Evolutionary conservation across 1,140 invertebrate species (phyloP).

Genomic region (Platyscapa corneri): DNA sequence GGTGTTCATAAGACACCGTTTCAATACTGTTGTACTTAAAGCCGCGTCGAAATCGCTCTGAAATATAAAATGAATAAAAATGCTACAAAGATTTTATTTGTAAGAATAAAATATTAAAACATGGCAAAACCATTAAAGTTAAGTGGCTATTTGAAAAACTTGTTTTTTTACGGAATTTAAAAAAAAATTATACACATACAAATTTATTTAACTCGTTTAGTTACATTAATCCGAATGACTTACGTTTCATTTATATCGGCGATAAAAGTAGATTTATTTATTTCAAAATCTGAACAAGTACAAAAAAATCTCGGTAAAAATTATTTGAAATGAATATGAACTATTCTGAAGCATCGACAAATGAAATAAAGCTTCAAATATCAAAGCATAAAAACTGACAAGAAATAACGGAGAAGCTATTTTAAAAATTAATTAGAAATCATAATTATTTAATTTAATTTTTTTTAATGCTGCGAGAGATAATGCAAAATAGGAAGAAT

Average conservation of each 20-base stretch:
- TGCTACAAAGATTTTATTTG: not conserved
- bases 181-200: not conserved
- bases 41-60: not conserved
- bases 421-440: no score
- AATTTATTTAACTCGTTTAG: not conserved
- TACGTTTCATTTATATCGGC: not conserved
- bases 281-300: not conserved
- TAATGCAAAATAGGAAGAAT: no score
- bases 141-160: not conserved
- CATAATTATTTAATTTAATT: no score
- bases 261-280: not conserved
- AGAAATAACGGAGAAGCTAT: no score
- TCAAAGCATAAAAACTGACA: no score
- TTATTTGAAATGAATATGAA: not conserved
- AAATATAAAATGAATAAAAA: slow-evolving; percentile 1
- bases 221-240: not conserved
- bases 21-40: not conserved
- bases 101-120: not conserved
- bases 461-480: no score
- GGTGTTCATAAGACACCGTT: slow-evolving; percentile 10
- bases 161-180: not conserved
- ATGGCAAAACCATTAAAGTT: not conserved
- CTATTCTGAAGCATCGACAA: no score
- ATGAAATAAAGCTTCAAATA: no score
- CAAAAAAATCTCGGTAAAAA: not conserved